Base-by-base conservation (phyloP, 2,888 invertebrate species). In the Hofmannophila pseudospretella region DNA sequence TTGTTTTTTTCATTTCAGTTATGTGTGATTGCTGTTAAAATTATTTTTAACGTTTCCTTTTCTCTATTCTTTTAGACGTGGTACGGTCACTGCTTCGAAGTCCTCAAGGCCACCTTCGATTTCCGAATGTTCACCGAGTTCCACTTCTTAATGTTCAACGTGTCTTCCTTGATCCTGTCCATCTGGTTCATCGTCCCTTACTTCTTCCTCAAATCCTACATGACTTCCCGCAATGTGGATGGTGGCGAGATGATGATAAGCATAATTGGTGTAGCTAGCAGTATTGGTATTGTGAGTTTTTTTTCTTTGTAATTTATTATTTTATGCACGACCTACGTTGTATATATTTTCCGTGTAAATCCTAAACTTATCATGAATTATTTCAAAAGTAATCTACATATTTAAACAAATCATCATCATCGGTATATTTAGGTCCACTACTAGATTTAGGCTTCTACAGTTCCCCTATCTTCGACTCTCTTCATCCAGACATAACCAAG, bases 141-240 rank as follows among this genome's bases (percentile, higher is more conserved):
- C 37, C 94, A 94, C 65, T 96, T 95, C 73, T 77, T 94, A 23
- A 88, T 95, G 56, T 92, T 96, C 76, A 94, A 95, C 49, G 57
- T 97, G 20, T 94, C 96, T 23, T 96, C 96, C 36, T 90, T 96
- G 48, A 89, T 97, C 39, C 89, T 98, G 32, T 97, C 97, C 67
- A 92, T 94, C 54, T 97, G 96, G 94, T 94, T 94, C 72, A 97
- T 98, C 66, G 94, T 97, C 45, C 96, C 97, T 2, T 98, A 98
- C 80, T 95, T 98, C 70, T 93, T 94, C 73, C 91, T 96, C 60
- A 90, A 90, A 36, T 76, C 78, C 0, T 84, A 70, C 39, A 90
- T 91, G 57, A 88, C 90, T 27, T 89, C 89, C 7, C 90, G 90
- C 53, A 82, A 89, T 0, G 89, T 93, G 41, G 88, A 90, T 2